Conservation (phyloP, 92 coral and sea anemone species). For the Porites cylindrica region DNA sequence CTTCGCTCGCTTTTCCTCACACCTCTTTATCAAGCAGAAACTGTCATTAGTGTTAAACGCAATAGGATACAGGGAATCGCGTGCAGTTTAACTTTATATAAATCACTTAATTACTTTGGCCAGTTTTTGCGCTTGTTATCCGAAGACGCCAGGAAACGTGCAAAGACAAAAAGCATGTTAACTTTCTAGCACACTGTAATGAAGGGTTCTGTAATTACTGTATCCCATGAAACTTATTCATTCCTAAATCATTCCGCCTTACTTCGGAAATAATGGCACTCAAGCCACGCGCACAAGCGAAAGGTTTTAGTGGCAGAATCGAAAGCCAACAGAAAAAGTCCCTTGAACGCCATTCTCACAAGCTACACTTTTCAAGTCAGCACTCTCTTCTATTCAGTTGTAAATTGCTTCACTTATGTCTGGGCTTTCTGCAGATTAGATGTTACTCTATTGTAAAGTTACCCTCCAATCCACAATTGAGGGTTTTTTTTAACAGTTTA, state of each 20-base stretch:
- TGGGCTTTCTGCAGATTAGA: not conserved
- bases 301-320: too few species aligned
- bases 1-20: not conserved
- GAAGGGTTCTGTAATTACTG: too few species aligned
- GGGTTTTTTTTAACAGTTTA: not conserved
- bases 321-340: too few species aligned
- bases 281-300: too few species aligned
- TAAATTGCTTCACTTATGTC: not conserved
- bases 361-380: not conserved
- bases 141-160: not conserved
- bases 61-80: constrained; percentile 1
- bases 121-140: too few species aligned
- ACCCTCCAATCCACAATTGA: not conserved
- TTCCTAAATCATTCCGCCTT: too few species aligned
- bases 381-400: not conserved
- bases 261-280: too few species aligned
- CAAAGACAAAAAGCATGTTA: not conserved
- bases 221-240: too few species aligned
- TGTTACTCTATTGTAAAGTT: not conserved
- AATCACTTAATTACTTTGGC: not conserved
- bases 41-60: not conserved
- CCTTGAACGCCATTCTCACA: too few species aligned
- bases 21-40: not conserved
- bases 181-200: too few species aligned
- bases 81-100: not conserved